Evolutionary conservation across 2,888 invertebrate species (phyloP).

Genomic region (Aethes cnicana): DNA sequence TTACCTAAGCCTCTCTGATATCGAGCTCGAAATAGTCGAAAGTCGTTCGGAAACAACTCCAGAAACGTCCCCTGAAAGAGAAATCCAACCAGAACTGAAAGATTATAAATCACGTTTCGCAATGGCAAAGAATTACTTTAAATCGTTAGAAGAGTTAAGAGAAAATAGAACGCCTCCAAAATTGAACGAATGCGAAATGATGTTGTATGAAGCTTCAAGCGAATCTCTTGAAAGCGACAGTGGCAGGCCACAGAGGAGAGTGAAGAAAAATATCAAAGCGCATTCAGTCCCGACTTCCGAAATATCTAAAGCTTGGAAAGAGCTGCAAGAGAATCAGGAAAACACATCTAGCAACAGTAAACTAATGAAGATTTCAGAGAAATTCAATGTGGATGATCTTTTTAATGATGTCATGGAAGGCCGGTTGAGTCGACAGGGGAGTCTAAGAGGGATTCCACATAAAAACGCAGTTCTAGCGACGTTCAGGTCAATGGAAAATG

Average conservation of each 20-base stretch:
- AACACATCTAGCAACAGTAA: slow-evolving; percentile 44
- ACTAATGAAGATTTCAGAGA: slow-evolving; percentile 76
- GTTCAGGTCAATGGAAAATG: slow-evolving; percentile 77
- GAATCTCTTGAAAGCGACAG: slow-evolving; percentile 64
- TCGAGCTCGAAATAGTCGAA: slow-evolving; percentile 73
- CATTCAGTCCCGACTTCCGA: slow-evolving; percentile 73
- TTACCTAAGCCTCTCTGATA: slow-evolving; percentile 67
- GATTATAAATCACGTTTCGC: slow-evolving; percentile 76
- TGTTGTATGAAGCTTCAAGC: slow-evolving; percentile 56
- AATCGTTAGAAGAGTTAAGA: slow-evolving; percentile 71
- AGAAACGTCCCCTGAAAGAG: slow-evolving; percentile 53
- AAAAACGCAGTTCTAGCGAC: slow-evolving; percentile 79
- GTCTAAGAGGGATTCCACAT: slow-evolving; percentile 77
- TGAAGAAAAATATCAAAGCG: slow-evolving; percentile 64
- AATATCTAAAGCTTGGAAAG: slow-evolving; percentile 66
- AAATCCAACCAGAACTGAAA: slow-evolving; percentile 48
- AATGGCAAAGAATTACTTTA: slow-evolving; percentile 74
- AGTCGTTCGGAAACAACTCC: slow-evolving; percentile 49
- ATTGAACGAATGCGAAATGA: slow-evolving; percentile 67
- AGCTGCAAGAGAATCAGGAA: slow-evolving; percentile 57
- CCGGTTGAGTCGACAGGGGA: slow-evolving; percentile 72
- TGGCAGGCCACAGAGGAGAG: slow-evolving; percentile 46
- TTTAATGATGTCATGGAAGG: slow-evolving; percentile 76
- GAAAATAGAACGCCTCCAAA: slow-evolving; percentile 57
- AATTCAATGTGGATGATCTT: slow-evolving; percentile 77